Base-by-base conservation (phyloP, 2,113 vertebrate genomes). In the Halichoerus grypus region DNA sequence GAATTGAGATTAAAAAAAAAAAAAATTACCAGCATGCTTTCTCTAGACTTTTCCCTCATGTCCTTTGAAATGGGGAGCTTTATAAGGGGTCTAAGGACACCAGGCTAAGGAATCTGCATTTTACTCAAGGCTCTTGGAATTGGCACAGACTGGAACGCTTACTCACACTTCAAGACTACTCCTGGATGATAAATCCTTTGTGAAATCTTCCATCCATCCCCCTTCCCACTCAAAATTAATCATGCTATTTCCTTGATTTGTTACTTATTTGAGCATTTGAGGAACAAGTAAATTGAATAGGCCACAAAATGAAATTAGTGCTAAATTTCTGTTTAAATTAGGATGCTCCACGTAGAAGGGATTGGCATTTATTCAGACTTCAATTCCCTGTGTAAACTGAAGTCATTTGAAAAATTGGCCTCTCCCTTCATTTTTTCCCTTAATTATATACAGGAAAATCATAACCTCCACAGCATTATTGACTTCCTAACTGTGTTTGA, bases 231-330 rank as follows among this genome's bases (percentile, higher is more conserved):
- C 46, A 71, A 88, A 97, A 92, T 93, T 84, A 93, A 85, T 79
- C 59, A 89, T 72, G 21, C 49, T 71, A 33, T 93, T 95, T 88
- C 57, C 55, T 91, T 96, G 81, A 95, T 84, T 91, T 90, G 49
- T 55, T 98, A 57, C 36, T 83, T 69, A 90, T 91, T 91, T 36
- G 36, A 67, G 55, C 55, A 67, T 79, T 42, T 46, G 28, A 89
- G 21, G 46, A 89, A 79, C 18, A 96, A 39, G 55, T 28, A 93
- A 82, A 83, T 92, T 13, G 12, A 84, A 79, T 12, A 95, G 57
- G 61, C 24, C 95, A 19, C 51, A 69, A 31, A 94, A 10, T 65
- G 53, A 95, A 71, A 85, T 65, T 57, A 88, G 71, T 42, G 33
- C 31, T 63, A 82, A 28, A 88, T n/a, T 93, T 65, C 59, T 22